Conservation (phyloP, 2,888 invertebrate species). For the Agrilus mali region DNA sequence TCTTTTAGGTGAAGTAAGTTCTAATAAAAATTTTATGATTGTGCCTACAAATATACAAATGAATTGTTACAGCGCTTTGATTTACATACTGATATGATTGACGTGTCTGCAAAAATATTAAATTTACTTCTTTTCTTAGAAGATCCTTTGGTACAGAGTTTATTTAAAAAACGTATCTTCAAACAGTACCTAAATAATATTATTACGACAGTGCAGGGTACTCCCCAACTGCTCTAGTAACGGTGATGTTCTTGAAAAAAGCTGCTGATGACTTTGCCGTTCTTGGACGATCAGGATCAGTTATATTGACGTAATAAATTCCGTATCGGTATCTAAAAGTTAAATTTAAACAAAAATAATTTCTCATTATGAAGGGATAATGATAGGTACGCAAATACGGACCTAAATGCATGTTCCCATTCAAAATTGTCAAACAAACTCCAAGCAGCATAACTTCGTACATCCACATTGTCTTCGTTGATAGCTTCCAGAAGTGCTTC, state of each 20-base stretch:
- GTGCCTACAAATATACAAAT: too few relatives aligned
- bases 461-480: constrained; percentile 38
- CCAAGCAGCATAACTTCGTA: constrained; percentile 59
- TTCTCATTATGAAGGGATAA: not conserved
- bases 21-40: too few relatives aligned
- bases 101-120: too few relatives aligned
- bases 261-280: constrained; percentile 47
- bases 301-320: constrained; percentile 51
- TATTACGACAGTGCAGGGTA: too few relatives aligned
- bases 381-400: constrained; percentile 31
- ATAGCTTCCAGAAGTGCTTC: constrained; percentile 35
- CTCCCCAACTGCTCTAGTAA: not conserved
- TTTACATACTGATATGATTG: too few relatives aligned
- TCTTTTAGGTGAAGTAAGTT: too few relatives aligned
- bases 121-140: too few relatives aligned
- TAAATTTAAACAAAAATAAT: not conserved
- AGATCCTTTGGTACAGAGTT: too few relatives aligned
- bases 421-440: constrained; percentile 67
- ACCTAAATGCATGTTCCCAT: constrained; percentile 59
- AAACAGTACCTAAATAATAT: too few relatives aligned
- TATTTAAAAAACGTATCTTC: too few relatives aligned
- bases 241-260: constrained; percentile 30
- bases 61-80: too few relatives aligned
- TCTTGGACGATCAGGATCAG: constrained; percentile 41
- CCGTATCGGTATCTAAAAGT: constrained; percentile 49